Evolutionary conservation across 2,113 vertebrate species (phyloP).

Genomic region (Daphoenositta chrysoptera): DNA sequence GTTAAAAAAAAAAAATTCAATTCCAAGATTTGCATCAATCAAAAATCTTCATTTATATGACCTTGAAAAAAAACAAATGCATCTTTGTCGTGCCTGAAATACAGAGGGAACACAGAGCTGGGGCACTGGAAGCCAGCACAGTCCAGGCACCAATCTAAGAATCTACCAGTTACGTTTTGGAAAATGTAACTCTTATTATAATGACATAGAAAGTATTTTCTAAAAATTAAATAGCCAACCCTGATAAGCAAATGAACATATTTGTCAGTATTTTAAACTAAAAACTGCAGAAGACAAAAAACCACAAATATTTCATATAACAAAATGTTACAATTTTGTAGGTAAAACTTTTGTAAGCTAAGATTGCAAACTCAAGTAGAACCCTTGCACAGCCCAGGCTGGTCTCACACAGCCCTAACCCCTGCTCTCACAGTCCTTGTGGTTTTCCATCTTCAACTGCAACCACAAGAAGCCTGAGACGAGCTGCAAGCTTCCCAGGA

Average conservation of each 20-base stretch:
- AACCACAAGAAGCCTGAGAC: neutral
- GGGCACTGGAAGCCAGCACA: neutral
- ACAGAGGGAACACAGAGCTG: neutral
- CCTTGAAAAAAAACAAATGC: neutral
- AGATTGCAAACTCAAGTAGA: neutral
- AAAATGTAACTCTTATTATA: neutral
- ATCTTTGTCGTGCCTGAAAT: neutral
- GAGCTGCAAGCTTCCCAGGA: neutral
- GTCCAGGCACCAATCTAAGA: neutral
- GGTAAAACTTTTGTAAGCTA: neutral
- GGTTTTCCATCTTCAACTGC: neutral
- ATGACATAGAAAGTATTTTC: neutral
- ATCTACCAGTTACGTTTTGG: neutral
- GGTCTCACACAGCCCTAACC: neutral
- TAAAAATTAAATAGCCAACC: neutral
- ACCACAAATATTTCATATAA: rapidly evolving
- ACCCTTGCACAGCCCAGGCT: neutral
- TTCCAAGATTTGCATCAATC: neutral
- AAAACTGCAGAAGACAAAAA: neutral
- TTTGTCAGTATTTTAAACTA: neutral
- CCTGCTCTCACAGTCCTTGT: neutral
- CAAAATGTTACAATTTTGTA: neutral
- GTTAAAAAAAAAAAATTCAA: neutral
- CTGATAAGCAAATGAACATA: neutral
- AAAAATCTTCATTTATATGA: neutral